Evolutionary conservation across 64 coral and sea anemone genomes (phyloP).

Genomic region (Cladopsammia gracilis): DNA sequence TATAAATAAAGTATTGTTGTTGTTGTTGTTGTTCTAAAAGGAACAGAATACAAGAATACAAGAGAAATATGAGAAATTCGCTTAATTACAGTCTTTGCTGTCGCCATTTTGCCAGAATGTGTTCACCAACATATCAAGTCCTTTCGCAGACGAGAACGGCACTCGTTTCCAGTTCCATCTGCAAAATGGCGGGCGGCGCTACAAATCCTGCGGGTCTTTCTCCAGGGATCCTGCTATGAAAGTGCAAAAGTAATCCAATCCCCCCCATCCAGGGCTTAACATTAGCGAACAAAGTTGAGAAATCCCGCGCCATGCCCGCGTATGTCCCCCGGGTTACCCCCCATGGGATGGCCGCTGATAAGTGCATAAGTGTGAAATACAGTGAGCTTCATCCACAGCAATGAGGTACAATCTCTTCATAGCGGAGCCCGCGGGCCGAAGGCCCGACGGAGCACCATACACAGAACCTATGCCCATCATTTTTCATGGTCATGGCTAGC

Average conservation of each 20-base stretch:
- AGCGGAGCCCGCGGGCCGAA: too few species aligned
- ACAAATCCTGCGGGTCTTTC: background rate
- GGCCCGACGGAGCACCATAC: too few species aligned
- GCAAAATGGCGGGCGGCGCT: too few species aligned
- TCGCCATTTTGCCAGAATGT: background rate
- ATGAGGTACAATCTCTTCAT: too few species aligned
- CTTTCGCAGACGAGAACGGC: conserved; percentile 22
- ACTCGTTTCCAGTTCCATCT: background rate
- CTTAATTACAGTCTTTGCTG: too few species aligned
- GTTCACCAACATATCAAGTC: conserved; percentile 21
- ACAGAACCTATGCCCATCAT: too few species aligned
- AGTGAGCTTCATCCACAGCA: too few species aligned
- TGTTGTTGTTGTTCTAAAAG: too few species aligned
- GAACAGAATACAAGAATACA: background rate
- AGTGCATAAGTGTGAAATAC: too few species aligned
- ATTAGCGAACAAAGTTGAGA: background rate
- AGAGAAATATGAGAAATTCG: too few species aligned
- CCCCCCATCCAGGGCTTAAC: background rate
- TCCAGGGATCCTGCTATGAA: background rate
- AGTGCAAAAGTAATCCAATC: conserved; percentile 10
- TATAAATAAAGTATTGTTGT: too few species aligned
- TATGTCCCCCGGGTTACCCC: conserved; percentile 9
- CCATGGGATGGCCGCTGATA: background rate
- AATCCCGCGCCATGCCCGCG: background rate
- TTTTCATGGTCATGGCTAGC: too few species aligned